Conservation (phyloP, 2,113 vertebrate species). For the Cyanocitta stelleri region DNA sequence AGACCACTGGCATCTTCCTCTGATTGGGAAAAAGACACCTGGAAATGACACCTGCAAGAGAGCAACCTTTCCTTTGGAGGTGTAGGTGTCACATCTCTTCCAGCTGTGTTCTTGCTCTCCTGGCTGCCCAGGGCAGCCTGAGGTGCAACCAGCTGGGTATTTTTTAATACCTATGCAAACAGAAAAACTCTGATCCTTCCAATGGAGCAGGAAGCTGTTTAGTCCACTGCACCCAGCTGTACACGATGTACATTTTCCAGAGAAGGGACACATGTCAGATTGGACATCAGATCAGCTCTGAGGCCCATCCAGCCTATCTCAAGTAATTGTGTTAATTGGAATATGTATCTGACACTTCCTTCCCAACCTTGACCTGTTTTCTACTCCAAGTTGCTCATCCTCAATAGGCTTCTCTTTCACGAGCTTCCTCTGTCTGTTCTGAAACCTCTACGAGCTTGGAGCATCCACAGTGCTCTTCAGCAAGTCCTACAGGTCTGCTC, state of each 20-base stretch:
- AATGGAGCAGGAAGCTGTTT: background rate
- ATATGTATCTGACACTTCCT: background rate
- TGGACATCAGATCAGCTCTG: background rate
- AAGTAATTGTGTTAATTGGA: background rate
- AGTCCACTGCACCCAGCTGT: background rate
- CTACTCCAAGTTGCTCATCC: background rate
- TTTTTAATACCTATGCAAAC: background rate
- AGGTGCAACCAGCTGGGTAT: background rate
- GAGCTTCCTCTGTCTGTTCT: background rate
- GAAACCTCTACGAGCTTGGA: background rate
- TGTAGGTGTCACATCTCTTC: background rate
- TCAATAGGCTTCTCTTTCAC: background rate
- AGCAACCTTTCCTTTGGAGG: background rate
- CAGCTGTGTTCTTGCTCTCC: background rate
- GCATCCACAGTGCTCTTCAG: rapidly evolving
- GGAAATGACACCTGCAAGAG: background rate
- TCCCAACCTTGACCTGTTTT: rapidly evolving
- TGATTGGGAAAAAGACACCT: background rate
- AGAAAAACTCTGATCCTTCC: background rate
- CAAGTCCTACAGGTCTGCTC: background rate
- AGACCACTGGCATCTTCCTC: background rate
- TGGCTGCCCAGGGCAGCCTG: background rate
- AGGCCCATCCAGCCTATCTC: background rate
- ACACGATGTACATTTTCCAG: rapidly evolving
- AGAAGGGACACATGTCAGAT: background rate